phyloP scores from a whole-genome alignment of 2,888 invertebrate species.

The Nemurella pictetii region DNA sequence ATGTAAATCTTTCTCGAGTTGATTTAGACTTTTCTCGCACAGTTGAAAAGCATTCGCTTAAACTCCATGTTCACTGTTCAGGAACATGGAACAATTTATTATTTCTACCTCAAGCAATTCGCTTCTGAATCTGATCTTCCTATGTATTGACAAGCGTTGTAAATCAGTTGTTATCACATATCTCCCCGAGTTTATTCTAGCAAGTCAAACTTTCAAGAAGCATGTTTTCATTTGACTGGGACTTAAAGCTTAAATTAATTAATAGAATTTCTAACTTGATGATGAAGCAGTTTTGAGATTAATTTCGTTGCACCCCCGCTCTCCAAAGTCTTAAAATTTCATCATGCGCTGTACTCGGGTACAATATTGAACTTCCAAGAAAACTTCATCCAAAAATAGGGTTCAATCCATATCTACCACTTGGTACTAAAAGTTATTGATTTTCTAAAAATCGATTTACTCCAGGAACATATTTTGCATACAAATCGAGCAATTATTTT shows the following conservation, averaged over 20 bases:
- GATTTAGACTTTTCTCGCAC: background rate
- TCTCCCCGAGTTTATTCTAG: background rate
- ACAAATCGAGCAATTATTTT: background rate
- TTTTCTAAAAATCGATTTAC: background rate
- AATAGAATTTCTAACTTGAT: too few species aligned
- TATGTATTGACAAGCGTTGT: background rate
- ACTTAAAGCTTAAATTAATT: too few species aligned
- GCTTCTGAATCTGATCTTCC: background rate
- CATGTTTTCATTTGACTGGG: background rate
- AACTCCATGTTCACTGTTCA: background rate
- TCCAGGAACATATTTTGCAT: background rate
- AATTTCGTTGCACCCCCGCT: too few species aligned
- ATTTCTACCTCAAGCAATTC: background rate
- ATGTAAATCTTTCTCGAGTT: background rate
- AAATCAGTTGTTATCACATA: background rate
- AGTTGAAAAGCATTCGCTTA: background rate
- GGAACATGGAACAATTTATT: background rate
- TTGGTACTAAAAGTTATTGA: background rate
- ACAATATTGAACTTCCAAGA: too few species aligned
- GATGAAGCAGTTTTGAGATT: too few species aligned
- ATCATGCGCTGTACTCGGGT: too few species aligned
- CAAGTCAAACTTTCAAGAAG: background rate
- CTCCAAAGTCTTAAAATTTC: too few species aligned
- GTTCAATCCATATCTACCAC: too few species aligned
- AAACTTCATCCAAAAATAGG: too few species aligned